phyloP scores from a whole-genome alignment of 2,888 invertebrate species.

The Prosopocoilus inquinatus region DNA sequence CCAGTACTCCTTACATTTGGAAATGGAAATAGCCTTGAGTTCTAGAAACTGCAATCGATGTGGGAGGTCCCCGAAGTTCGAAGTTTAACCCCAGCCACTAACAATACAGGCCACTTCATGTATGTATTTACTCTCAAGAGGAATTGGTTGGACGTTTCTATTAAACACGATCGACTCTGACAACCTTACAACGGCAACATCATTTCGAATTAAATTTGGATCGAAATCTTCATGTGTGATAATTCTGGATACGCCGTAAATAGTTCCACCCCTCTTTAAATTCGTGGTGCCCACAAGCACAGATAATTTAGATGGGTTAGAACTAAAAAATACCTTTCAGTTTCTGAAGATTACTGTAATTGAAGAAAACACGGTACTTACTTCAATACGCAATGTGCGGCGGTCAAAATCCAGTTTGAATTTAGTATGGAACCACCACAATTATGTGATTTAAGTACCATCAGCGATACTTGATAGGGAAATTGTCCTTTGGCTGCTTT shows the following conservation, averaged over 20 bases:
- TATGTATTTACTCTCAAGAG: not conserved
- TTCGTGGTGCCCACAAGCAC: not conserved
- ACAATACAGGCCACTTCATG: not conserved
- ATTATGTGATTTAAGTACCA: not conserved
- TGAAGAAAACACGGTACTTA: not conserved
- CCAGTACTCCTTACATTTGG: not conserved
- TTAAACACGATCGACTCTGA: not conserved
- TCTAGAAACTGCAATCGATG: not conserved
- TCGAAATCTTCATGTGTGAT: constrained; percentile 1
- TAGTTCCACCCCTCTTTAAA: not conserved
- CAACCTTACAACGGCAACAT: constrained; percentile 5
- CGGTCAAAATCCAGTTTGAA: constrained; percentile 9
- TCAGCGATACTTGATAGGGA: constrained; percentile 9
- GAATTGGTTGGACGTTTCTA: not conserved
- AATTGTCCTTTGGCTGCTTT: constrained; percentile 4
- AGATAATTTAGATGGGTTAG: not conserved
- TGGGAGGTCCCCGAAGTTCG: not conserved
- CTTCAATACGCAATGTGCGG: constrained; percentile 10
- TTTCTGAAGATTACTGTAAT: not conserved
- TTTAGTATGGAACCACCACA: constrained; percentile 11
- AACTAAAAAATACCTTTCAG: not conserved
- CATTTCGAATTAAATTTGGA: not conserved
- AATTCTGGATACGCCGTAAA: not conserved
- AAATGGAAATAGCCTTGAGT: not conserved
- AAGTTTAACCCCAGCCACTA: constrained; percentile 6